These are phyloP conservation scores for Helicoverpa assulta DNA, from an alignment of 2,888 invertebrate species.

Conservation along the genomic window DNA sequence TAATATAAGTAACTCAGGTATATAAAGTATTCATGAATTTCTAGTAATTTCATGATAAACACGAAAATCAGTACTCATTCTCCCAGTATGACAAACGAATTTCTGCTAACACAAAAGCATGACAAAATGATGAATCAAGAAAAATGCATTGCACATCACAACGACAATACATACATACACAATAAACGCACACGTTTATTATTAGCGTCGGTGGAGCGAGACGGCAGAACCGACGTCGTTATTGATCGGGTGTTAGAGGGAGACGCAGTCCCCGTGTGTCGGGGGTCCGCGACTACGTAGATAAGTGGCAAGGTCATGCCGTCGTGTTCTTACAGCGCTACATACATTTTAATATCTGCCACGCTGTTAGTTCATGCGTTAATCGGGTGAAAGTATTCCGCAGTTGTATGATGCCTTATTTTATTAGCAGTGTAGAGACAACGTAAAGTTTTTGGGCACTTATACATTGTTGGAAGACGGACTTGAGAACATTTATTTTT, in stretches of 20 bases:
- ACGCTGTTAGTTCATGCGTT: slow-evolving; percentile 44
- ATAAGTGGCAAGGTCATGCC: slow-evolving; percentile 87
- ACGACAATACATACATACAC: slow-evolving; percentile 56
- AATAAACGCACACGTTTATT: slow-evolving; percentile 76
- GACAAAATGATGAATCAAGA: slow-evolving; percentile 70
- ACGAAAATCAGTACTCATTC: slow-evolving; percentile 2
- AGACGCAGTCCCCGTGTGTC: slow-evolving; percentile 63
- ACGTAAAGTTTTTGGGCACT: slow-evolving; percentile 14
- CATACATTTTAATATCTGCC: slow-evolving; percentile 61
- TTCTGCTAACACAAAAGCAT: slow-evolving; percentile 52
- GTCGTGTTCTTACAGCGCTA: slow-evolving; percentile 59
- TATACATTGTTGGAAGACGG: slow-evolving; percentile 3
- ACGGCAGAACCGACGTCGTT: slow-evolving; percentile 68
- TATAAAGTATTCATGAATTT: background rate
- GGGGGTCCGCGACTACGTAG: slow-evolving; percentile 75
- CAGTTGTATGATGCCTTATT: slow-evolving; percentile 20
- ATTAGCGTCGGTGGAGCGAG: slow-evolving; percentile 79
- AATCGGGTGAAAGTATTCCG: slow-evolving; percentile 68
- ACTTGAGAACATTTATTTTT: background rate
- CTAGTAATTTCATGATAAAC: background rate
- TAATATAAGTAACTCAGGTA: no score
- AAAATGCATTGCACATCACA: slow-evolving; percentile 74
- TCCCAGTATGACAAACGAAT: slow-evolving; percentile 16
- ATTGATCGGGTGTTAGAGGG: slow-evolving; percentile 78
- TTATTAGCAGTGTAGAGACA: slow-evolving; percentile 18